Base-by-base conservation (phyloP, 2,888 invertebrate species). In the Erebia epiphron region DNA sequence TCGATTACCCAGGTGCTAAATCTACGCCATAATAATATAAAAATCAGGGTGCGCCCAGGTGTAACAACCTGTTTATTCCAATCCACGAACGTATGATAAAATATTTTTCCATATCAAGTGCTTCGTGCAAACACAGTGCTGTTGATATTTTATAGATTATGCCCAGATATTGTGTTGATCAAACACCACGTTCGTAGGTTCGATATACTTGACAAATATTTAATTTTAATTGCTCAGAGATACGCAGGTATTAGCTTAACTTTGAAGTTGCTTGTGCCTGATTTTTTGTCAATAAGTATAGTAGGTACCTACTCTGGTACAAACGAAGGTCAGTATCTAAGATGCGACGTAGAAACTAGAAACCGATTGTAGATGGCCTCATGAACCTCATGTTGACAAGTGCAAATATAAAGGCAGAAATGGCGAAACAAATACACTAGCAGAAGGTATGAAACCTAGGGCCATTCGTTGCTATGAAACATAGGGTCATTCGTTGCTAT, bases 101-200 rank as follows among this genome's bases (percentile, higher is more conserved):
- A 83, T 85, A 83, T 83, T 82, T 87, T 86, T 85, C 82, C 85
- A 83, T 91, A 91, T 92, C 90, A 92, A 92, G 92, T 92, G 92
- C 82, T 79, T 81, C 77, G 80, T 76, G 86, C 81, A 86, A 91
- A 92, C 83, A 91, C 79, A 81, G 77, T 80, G 72, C 77, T 92
- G 86, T 92, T 92, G 87, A 87, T 90, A 91, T 91, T 90, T 87
- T 85, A 86, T 82, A 87, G 91, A 90, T 91, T 89, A 89, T 71
- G 74, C 69, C 58, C 67, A 77, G 86, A 87, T 88, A 87, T 82
- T 82, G 78, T 82, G 78, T 72, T 77, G 82, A 82, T 81, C 85
- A 85, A 76, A 83, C 75, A 77, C 74, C 73, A 73, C 78, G 81
- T 77, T 79, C 71, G 79, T 73, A 78, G 81, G 91, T 87, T 91